Base-by-base conservation (phyloP, 2,797 vertebrate genomes). In the Mormyrus hasselquistii region DNA sequence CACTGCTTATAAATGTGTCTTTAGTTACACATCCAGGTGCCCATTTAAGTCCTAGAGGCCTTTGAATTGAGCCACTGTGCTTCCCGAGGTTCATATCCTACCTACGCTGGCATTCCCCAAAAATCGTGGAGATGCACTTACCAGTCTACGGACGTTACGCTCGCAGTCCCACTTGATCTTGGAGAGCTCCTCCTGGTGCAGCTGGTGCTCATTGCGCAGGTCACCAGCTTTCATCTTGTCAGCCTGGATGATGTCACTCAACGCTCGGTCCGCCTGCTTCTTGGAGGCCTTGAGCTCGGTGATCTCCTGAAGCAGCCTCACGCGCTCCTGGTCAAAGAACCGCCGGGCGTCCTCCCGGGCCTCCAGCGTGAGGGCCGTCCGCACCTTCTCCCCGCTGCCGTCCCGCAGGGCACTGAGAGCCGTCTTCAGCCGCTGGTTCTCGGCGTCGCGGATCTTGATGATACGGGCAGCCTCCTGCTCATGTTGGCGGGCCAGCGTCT, bases 131-230 rank as follows among this genome's bases (percentile, higher is more conserved):
- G 41, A 79, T 44, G 34, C 14, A n/a, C 38, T 93, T 92, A 99
- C 99, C 97, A 99, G 95, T 92, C 99, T 96, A 88, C 98, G 97
- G 91, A 99, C 97, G 92, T 99, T 98, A 89, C 93, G 96, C 93
- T 99, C 99, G 0, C 96, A 96, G 93, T 99, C 99, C 98, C 99
- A 99, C 92, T 99, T 99, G 96, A 99, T 98, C 94, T 99, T 99
- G 53, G 97, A 97, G 93, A 99, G 98, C 91, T 98, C 97, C 93
- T 99, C 99, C 93, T 99, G 99, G 92, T 99, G 99, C 86, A 98
- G 97, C 89, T 99, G 98, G 91, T 99, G 98, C 92, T 99, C 98
- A 22, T 97, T 97, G 86, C 99, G 95, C 91, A 99, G 95, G 94
- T 99, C 98, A 0, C 98, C 98, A 0, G 99, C 99, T 95, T 99